Conservation (phyloP, 2,113 vertebrate species). For the Nymphicus hollandicus region DNA sequence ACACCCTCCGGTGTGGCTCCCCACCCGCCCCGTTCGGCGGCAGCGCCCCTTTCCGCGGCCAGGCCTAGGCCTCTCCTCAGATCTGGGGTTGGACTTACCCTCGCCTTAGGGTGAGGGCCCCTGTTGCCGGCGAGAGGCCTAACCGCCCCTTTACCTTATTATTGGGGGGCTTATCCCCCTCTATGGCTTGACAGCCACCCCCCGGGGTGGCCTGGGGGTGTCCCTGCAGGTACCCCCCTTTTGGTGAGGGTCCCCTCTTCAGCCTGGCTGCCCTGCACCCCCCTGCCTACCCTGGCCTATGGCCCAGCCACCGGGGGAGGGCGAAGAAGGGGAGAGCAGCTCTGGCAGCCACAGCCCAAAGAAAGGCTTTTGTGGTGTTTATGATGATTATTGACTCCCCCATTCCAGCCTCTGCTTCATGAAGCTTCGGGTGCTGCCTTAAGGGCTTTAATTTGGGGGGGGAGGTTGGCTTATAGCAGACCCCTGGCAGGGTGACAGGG, state of each 20-base stretch:
- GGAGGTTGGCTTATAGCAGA: neutral
- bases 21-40: neutral
- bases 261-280: neutral
- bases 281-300: neutral
- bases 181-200: neutral
- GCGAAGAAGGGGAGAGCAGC: neutral
- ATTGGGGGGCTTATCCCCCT: neutral
- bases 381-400: slow-evolving; percentile 56
- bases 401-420: slow-evolving; percentile 19
- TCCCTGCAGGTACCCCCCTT: neutral
- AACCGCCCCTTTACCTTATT: neutral
- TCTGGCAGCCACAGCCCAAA: slow-evolving; percentile 37
- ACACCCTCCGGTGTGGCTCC: neutral
- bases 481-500: neutral
- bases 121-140: neutral
- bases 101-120: neutral
- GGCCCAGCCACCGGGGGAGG: neutral
- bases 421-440: slow-evolving; percentile 50
- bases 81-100: neutral
- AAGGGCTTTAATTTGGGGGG: neutral
- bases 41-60: neutral
- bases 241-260: neutral
- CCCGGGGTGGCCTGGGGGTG: neutral
- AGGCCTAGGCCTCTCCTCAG: neutral
- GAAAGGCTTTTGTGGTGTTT: slow-evolving; percentile 60